Percentiles rank a stretch among this genome's conserved stretches.
Evolutionary conservation across 2,888 invertebrate genomes (phyloP).

Genomic region (Eupithecia inturbata): DNA sequence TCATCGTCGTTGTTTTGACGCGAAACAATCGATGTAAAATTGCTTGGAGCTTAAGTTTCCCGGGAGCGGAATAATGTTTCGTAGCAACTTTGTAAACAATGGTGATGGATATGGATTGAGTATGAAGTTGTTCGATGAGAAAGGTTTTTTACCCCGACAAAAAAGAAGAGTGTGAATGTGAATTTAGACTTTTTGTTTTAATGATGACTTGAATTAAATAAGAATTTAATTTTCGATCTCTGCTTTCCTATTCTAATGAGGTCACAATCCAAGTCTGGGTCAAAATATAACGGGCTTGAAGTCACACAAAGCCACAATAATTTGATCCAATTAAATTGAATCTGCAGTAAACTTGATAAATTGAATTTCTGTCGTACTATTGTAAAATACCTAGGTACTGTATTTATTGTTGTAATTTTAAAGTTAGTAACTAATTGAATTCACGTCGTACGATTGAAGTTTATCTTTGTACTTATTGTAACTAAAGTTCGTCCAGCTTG

Average conservation of each 20-base stretch:
- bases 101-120: constrained; percentile 18
- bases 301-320: constrained; percentile 20
- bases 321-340: constrained; percentile 25
- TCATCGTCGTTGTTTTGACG: constrained; percentile 29
- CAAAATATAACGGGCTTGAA: constrained; percentile 6
- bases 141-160: neutral
- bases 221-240: neutral
- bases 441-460: neutral
- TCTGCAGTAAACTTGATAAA: constrained; percentile 18
- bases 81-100: constrained; percentile 3
- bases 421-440: constrained; percentile 1
- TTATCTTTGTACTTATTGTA: neutral
- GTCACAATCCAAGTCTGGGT: constrained; percentile 1
- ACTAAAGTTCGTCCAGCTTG: neutral
- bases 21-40: constrained; percentile 32
- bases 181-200: neutral
- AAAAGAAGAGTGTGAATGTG: neutral
- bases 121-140: neutral
- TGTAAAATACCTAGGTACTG: neutral
- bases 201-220: neutral
- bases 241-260: neutral
- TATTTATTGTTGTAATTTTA: neutral
- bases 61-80: constrained; percentile 1
- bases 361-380: constrained; percentile 8
- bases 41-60: constrained; percentile 12